Percentiles rank a stretch among this genome's conserved stretches.
Evolutionary conservation across 1,140 invertebrate species (phyloP).

Genomic region (Orchesella cincta): DNA sequence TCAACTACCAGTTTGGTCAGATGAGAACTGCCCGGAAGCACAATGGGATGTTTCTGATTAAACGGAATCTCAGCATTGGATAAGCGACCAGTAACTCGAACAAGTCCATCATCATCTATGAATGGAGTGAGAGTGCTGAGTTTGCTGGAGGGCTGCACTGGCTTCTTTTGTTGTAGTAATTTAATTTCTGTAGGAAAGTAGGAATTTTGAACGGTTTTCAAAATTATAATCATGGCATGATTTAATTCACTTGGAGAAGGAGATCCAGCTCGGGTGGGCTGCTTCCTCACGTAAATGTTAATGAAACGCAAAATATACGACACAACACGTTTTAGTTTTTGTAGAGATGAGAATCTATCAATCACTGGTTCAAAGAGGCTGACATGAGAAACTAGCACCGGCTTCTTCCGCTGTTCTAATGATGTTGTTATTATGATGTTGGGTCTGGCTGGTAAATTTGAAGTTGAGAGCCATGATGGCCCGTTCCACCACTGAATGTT

Average conservation of each 20-base stretch:
- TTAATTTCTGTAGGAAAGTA: background rate
- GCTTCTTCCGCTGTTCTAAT: background rate
- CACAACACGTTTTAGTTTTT: background rate
- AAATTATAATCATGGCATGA: background rate
- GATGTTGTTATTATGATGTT: background rate
- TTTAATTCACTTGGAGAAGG: background rate
- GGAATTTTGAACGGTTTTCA: background rate
- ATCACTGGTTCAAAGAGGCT: background rate
- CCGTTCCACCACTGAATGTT: conserved; percentile 6
- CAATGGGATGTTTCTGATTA: background rate
- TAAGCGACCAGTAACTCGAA: background rate
- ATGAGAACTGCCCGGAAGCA: background rate
- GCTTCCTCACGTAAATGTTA: background rate
- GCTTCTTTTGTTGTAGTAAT: background rate
- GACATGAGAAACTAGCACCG: background rate
- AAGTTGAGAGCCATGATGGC: background rate
- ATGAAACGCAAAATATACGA: conserved; percentile 1
- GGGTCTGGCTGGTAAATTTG: background rate
- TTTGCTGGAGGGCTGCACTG: background rate
- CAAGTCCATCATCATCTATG: background rate
- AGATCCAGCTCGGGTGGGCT: background rate
- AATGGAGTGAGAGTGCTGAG: background rate
- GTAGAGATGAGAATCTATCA: background rate
- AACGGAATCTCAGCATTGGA: background rate
- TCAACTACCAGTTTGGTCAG: background rate